Conservation (phyloP, 2,113 vertebrate genomes). For the Nicator chloris region DNA sequence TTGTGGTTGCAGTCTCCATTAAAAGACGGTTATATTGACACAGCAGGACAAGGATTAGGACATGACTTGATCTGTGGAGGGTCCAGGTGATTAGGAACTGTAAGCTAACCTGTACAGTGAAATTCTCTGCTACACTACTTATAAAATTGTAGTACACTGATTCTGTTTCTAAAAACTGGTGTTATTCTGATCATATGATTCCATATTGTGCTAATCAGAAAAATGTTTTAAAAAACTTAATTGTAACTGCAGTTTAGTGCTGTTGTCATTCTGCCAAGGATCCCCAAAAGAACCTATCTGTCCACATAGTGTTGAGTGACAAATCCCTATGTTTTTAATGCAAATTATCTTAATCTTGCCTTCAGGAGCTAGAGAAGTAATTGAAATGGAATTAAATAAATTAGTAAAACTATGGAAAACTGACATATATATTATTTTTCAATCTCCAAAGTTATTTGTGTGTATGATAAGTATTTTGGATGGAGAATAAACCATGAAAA, state of each 20-base stretch:
- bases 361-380: not conserved
- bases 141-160: not conserved
- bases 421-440: not conserved
- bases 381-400: not conserved
- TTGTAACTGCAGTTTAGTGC: not conserved
- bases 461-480: not conserved
- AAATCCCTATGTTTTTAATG: not conserved
- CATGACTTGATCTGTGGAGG: not conserved
- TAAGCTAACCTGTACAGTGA: not conserved
- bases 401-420: fast-evolving
- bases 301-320: fast-evolving
- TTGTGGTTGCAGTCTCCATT: not conserved
- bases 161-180: not conserved
- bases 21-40: not conserved
- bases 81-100: not conserved
- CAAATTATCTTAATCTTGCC: not conserved
- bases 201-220: not conserved
- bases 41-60: not conserved
- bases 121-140: fast-evolving
- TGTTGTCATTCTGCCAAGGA: not conserved
- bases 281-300: not conserved
- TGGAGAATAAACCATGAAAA: not conserved
- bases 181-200: not conserved
- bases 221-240: not conserved
- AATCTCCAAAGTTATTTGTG: not conserved